Evolutionary conservation across 37 sponge, comb jelly and placozoan genomes (phyloP), one percentile per base, ranked within the genome.

Genomic region (Agelas oroides): DNA sequence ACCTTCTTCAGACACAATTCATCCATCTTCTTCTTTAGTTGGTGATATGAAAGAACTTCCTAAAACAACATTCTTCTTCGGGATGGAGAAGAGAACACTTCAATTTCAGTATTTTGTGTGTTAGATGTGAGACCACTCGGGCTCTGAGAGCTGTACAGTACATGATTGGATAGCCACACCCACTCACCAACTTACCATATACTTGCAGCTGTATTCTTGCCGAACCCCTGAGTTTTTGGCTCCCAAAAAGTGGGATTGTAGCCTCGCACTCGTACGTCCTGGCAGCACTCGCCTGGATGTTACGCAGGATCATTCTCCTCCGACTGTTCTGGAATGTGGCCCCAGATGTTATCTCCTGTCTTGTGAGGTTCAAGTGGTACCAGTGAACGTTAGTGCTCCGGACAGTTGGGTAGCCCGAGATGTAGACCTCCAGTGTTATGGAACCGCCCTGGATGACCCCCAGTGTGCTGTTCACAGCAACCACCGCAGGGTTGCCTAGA

Each of bases 261-360:
- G 28, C 58, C n/a, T 52, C 32, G 59, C 74, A 73, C 12, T 13
- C 21, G 54, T 84, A 84, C 25, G 41, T 40, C 25, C 84, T 76
- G 3, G 66, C 75, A 46, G 74, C 68, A 31, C 28, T 21, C 18
- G 75, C 23, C 41, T 40, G 31, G 20, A 75, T 58, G 63, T 75
- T 75, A 15, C 33, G 64, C 25, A 82, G 56, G 23, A 71, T 32
- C 73, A 82, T 23, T 3, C 28, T 32, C 57, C 39, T 74, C 15
- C 37, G 19, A 40, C 65, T n/a, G 24, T 61, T 46, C 0, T 31
- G 54, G 25, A 79, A 65, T 34, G 21, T 25, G 13, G 54, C 35
- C 54, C 76, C 56, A 27, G 53, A 5, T 2, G 18, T 27, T 6
- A 38, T 46, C 27, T 28, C 23, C 30, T 38, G 23, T 72, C 19